Evolutionary conservation across 2,113 vertebrate species (phyloP).

Genomic region (Sapayoa aenigma): DNA sequence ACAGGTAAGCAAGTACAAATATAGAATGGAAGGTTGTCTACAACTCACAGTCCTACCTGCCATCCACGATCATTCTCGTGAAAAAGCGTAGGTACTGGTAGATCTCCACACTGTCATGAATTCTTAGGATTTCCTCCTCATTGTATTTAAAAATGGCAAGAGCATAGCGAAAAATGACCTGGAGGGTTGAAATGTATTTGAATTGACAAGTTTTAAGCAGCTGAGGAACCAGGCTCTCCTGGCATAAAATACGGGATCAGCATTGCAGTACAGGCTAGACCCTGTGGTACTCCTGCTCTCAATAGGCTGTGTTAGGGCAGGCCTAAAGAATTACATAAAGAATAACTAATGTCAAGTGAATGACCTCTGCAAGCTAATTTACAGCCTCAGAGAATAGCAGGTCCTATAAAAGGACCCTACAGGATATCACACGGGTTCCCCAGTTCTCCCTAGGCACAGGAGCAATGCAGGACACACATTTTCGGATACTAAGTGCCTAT

Average conservation of each 20-base stretch:
- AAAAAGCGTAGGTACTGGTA: slow-evolving; percentile 92
- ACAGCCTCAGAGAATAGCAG: not conserved
- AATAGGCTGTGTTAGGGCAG: not conserved
- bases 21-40: not conserved
- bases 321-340: not conserved
- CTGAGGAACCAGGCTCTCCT: not conserved
- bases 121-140: slow-evolving; percentile 87
- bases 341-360: not conserved
- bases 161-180: slow-evolving; percentile 95
- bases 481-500: not conserved
- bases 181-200: not conserved
- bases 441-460: not conserved
- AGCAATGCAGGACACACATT: not conserved
- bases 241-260: not conserved
- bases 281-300: not conserved
- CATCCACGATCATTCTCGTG: slow-evolving; percentile 85
- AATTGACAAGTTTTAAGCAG: not conserved
- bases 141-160: slow-evolving; percentile 95
- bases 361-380: not conserved
- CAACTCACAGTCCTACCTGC: slow-evolving; percentile 75
- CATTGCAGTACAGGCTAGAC: not conserved
- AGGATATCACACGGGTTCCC: not conserved
- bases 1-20: not conserved
- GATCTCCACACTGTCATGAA: slow-evolving; percentile 84
- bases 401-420: not conserved